Percentiles rank a stretch among this genome's conserved stretches.
Conservation (phyloP, 2,888 invertebrate genomes). For the Myopa testacea region DNA sequence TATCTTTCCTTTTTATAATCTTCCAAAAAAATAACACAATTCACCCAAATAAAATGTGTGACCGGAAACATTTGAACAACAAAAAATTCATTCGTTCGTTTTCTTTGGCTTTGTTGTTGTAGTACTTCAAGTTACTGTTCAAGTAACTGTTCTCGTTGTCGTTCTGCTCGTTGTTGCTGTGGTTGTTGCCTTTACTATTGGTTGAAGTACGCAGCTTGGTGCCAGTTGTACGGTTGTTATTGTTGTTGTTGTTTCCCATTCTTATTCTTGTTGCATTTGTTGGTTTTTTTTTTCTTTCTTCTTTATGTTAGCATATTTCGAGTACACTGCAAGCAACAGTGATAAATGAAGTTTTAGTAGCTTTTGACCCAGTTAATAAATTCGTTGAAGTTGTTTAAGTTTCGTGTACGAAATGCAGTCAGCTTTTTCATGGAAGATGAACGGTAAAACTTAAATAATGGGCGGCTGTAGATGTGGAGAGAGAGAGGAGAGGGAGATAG, state of each 20-base stretch:
- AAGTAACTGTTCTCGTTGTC: no score
- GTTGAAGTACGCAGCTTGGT: no score
- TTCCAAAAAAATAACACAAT: no score
- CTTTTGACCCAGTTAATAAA: slow-evolving; percentile 67
- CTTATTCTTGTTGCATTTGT: neutral
- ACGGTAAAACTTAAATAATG: neutral
- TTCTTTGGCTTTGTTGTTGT: no score
- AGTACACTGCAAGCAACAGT: slow-evolving; percentile 49
- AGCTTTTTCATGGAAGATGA: neutral
- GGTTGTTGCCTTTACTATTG: no score
- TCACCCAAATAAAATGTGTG: no score
- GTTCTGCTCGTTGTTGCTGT: neutral
- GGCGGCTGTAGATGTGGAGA: no score
- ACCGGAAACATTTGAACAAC: no score
- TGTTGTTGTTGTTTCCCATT: neutral
- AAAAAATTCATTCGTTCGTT: no score
- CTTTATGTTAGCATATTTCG: slow-evolving; percentile 18
- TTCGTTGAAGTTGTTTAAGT: slow-evolving; percentile 57
- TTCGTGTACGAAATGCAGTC: slow-evolving; percentile 20
- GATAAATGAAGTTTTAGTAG: slow-evolving; percentile 67
- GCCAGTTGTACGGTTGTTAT: neutral
- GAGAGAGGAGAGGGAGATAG: no score
- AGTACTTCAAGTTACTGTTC: no score
- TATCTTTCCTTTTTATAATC: no score
- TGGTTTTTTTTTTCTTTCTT: slow-evolving; percentile 22